Evolutionary conservation across 2,888 invertebrate species (phyloP).

Genomic region (Automeris io): DNA sequence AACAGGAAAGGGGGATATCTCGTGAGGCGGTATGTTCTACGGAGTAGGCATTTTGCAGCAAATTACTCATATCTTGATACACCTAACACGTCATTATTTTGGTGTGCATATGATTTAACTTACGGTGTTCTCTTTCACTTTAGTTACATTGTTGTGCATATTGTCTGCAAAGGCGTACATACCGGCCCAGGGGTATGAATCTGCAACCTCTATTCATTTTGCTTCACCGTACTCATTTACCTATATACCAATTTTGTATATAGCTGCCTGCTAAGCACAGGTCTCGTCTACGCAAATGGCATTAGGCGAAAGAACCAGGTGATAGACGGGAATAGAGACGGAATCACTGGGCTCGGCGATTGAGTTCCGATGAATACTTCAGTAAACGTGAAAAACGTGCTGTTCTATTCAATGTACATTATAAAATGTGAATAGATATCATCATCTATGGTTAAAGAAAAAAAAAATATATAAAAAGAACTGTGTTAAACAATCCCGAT

Average conservation of each 20-base stretch:
- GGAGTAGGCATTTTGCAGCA: background rate
- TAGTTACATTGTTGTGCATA: background rate
- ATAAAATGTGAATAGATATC: too few relatives aligned
- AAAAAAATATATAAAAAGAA: too few relatives aligned
- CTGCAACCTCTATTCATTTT: constrained; percentile 1
- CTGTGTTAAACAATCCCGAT: too few relatives aligned
- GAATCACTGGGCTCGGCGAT: too few relatives aligned
- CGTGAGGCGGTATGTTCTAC: background rate
- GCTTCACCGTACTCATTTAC: background rate
- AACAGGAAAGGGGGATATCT: background rate
- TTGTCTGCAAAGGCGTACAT: background rate
- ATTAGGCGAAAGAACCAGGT: too few relatives aligned
- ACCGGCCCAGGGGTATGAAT: background rate
- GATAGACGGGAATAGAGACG: too few relatives aligned
- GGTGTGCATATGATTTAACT: constrained; percentile 2
- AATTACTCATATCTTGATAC: constrained; percentile 2
- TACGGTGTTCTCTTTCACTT: background rate
- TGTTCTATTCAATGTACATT: too few relatives aligned
- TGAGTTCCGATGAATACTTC: too few relatives aligned
- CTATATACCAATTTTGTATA: constrained; percentile 1
- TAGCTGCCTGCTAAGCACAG: too few relatives aligned
- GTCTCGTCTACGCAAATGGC: too few relatives aligned
- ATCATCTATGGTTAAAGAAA: too few relatives aligned
- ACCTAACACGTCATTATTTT: constrained; percentile 4
- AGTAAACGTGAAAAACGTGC: too few relatives aligned